Percentiles rank a stretch among this genome's conserved stretches.
These are phyloP conservation scores for Ceratosolen fusciceps DNA, from an alignment of 1,140 invertebrate genomes.

Conservation along the genomic window DNA sequence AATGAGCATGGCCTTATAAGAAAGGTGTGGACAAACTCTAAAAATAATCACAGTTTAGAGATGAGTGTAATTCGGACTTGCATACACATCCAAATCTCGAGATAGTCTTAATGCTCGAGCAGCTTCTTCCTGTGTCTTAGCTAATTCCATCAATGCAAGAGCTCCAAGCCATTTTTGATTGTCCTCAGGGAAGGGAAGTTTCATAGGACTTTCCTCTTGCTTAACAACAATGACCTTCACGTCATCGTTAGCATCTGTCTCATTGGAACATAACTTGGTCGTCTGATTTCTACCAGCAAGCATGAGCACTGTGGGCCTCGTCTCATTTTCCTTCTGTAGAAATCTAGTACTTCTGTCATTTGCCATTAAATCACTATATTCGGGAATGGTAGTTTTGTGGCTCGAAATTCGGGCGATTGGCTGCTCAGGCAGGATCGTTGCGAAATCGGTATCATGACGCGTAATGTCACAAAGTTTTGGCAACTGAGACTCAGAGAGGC, in stretches of 20 bases:
- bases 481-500: conserved; percentile 41
- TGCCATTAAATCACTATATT: too few species aligned
- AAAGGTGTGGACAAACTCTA: conserved; percentile 30
- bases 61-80: conserved; percentile 60
- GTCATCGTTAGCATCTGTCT: conserved; percentile 30
- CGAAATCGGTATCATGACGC: background rate
- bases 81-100: conserved; percentile 50
- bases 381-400: conserved; percentile 11
- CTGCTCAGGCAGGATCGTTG: background rate
- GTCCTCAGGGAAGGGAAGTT: conserved; percentile 64
- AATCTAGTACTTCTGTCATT: conserved; percentile 16
- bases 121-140: conserved; percentile 65
- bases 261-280: conserved; percentile 37
- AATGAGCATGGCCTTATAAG: conserved; percentile 39
- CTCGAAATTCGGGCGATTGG: conserved; percentile 27
- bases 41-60: conserved; percentile 67
- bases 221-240: conserved; percentile 60
- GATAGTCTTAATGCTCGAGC: conserved; percentile 52
- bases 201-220: conserved; percentile 58
- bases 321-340: conserved; percentile 67
- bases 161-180: conserved; percentile 76
- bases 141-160: conserved; percentile 78
- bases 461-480: conserved; percentile 16
- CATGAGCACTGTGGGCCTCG: conserved; percentile 74
- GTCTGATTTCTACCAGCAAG: conserved; percentile 64